phyloP scores from a whole-genome alignment of 1,140 invertebrate genomes.

The Elymnias hypermnestra region DNA sequence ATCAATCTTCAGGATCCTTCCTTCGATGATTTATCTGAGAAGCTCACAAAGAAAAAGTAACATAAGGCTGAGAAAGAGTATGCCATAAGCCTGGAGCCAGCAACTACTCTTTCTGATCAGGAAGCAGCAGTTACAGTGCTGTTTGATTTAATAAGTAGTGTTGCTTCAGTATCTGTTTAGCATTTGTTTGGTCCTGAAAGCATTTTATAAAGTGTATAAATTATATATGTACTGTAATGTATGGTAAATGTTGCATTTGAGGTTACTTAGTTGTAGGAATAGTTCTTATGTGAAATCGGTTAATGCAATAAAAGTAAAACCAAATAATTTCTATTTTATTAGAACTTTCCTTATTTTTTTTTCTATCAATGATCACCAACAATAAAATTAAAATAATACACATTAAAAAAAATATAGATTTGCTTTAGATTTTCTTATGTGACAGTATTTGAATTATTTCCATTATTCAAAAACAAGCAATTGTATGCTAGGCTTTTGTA shows the following conservation, averaged over 20 bases:
- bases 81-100: constrained; percentile 38
- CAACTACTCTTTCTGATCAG: constrained; percentile 53
- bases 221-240: constrained; percentile 24
- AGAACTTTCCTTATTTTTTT: too few species aligned
- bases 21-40: constrained; percentile 92
- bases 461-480: too few species aligned
- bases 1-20: constrained; percentile 96
- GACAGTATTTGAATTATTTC: too few species aligned
- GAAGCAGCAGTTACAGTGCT: constrained; percentile 52
- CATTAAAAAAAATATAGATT: too few species aligned
- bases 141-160: constrained; percentile 58
- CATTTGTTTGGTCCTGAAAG: constrained; percentile 30
- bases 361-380: too few species aligned
- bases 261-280: constrained; percentile 70
- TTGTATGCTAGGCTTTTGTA: too few species aligned
- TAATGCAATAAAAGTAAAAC: constrained; percentile 28
- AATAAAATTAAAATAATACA: too few species aligned
- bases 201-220: constrained; percentile 39
- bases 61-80: constrained; percentile 64
- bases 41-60: constrained; percentile 88
- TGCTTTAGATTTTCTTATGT: too few species aligned
- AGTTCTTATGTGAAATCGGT: constrained; percentile 55
- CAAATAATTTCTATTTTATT: not conserved
- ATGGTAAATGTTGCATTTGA: constrained; percentile 54
- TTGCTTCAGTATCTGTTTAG: constrained; percentile 55